Conservation (phyloP, 1,140 invertebrate genomes). For the Anadara kagoshimensis region DNA sequence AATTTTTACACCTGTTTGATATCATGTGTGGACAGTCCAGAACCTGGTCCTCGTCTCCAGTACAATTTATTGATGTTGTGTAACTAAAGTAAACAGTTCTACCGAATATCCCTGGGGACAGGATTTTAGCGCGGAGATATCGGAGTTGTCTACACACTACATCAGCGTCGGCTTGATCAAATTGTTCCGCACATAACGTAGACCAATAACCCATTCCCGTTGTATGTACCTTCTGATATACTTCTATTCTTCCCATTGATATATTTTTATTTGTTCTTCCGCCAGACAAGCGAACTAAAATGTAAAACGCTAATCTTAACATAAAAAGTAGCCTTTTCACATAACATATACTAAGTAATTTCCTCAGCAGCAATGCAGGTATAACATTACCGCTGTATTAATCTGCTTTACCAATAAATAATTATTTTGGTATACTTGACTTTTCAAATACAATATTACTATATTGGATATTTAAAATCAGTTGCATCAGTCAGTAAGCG, state of each 20-base stretch:
- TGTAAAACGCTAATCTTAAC: background rate
- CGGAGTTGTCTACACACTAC: constrained; percentile 66
- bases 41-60: constrained; percentile 41
- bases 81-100: constrained; percentile 34
- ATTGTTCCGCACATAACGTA: constrained; percentile 58
- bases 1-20: constrained; percentile 30
- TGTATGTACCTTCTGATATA: constrained; percentile 34
- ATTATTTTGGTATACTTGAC: too few relatives aligned
- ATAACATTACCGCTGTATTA: background rate
- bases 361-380: background rate
- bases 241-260: constrained; percentile 46
- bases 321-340: background rate
- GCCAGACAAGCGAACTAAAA: constrained; percentile 47
- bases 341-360: background rate
- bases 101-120: constrained; percentile 47
- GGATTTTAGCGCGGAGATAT: constrained; percentile 54
- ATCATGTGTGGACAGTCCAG: constrained; percentile 37
- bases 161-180: constrained; percentile 54
- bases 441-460: too few relatives aligned
- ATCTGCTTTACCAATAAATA: background rate
- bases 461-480: too few relatives aligned
- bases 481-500: too few relatives aligned
- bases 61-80: constrained; percentile 46
- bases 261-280: constrained; percentile 41
- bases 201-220: constrained; percentile 44